These are phyloP conservation scores for Hystrix brachyura DNA, from an alignment of 2,113 vertebrate species.

Conservation along the genomic window DNA sequence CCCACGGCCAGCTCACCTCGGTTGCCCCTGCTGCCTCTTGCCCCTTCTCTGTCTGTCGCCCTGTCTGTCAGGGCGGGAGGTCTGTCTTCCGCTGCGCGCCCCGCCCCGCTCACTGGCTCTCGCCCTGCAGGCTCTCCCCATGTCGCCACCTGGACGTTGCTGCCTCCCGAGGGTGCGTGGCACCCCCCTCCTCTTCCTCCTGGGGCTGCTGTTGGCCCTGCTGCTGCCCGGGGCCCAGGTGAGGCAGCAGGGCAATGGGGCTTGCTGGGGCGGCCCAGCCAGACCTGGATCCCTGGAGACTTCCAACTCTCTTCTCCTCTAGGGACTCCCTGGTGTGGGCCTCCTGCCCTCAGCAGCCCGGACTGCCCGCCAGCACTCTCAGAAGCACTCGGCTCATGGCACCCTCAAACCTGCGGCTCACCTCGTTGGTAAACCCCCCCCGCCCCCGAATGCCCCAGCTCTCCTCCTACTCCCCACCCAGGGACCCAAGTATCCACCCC, in stretches of 20 bases:
- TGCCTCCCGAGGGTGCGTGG: conserved; percentile 67
- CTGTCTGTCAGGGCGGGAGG: background rate
- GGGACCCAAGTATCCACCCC: background rate
- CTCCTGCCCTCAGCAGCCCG: conserved; percentile 21
- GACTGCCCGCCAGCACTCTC: conserved; percentile 22
- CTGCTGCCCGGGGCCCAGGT: conserved; percentile 70
- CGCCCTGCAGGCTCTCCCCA: conserved; percentile 72
- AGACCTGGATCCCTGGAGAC: conserved; percentile 88
- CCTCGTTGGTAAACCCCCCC: conserved; percentile 80
- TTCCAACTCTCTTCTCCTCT: conserved; percentile 84
- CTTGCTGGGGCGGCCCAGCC: conserved; percentile 85
- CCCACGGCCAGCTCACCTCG: too few species aligned
- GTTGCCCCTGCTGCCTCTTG: too few species aligned
- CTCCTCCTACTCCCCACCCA: background rate
- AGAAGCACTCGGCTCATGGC: background rate
- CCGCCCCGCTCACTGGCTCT: background rate
- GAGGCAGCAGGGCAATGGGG: conserved; percentile 31
- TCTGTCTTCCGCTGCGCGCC: background rate
- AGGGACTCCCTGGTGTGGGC: conserved; percentile 71
- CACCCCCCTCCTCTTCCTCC: conserved; percentile 60
- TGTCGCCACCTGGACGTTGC: conserved; percentile 72
- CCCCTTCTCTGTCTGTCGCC: too few species aligned
- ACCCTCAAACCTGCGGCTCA: conserved; percentile 79
- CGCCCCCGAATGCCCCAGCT: background rate
- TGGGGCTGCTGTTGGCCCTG: conserved; percentile 70